Percentiles rank a stretch among this genome's conserved stretches.
Conservation (phyloP, 2,888 invertebrate species). For the Leptogaster cylindrica region DNA sequence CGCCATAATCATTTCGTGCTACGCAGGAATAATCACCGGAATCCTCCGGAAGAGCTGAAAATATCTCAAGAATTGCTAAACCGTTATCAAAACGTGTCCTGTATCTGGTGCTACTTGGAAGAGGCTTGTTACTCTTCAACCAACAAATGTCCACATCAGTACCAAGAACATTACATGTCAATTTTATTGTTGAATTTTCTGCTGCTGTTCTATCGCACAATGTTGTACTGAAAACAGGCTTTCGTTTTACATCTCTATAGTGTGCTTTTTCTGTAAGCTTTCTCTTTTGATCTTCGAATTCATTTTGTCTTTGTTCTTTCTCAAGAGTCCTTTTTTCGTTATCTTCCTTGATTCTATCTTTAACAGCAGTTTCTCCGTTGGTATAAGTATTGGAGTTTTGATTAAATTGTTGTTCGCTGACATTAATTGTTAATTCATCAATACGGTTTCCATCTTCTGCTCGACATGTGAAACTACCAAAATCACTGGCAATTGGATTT, state of each 20-base stretch:
- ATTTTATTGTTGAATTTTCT: conserved; percentile 74
- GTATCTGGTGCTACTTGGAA: conserved; percentile 67
- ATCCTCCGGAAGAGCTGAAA: conserved; percentile 71
- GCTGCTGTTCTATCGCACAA: conserved; percentile 78
- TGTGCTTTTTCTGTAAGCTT: neutral
- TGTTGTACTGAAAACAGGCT: conserved; percentile 78
- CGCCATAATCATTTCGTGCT: conserved; percentile 77
- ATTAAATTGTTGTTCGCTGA: conserved; percentile 58
- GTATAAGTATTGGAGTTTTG: neutral
- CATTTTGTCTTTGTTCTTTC: neutral
- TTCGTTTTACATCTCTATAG: conserved; percentile 65
- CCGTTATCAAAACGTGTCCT: conserved; percentile 69
- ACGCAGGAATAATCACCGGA: conserved; percentile 81
- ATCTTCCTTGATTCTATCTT: neutral
- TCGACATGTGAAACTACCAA: conserved; percentile 78
- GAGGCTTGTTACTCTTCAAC: conserved; percentile 73
- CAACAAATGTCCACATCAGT: conserved; percentile 72
- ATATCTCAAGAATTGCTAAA: conserved; percentile 76
- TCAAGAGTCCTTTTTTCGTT: neutral
- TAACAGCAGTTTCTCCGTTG: conserved; percentile 5
- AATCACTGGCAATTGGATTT: conserved; percentile 71
- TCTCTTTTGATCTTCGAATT: neutral
- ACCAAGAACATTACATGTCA: conserved; percentile 78
- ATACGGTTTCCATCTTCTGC: conserved; percentile 75
- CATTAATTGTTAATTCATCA: conserved; percentile 75